Base-by-base conservation (phyloP, 2,797 vertebrate genomes). In the Paedocypris micromegethes region DNA sequence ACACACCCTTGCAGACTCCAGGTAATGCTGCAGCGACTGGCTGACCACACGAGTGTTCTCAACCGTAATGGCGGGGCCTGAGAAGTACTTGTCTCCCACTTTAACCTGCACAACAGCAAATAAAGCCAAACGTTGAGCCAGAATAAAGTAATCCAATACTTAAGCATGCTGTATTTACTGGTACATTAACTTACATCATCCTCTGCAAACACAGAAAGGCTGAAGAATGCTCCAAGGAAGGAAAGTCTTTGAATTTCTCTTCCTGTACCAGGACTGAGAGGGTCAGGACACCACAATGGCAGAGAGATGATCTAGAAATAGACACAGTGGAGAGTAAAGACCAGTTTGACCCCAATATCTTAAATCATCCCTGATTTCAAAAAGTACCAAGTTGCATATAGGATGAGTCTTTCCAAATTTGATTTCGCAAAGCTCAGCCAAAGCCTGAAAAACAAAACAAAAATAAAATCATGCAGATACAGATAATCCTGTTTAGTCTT, bases 41-140 rank as follows among this genome's bases (percentile, higher is more conserved):
- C 95, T 98, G 75, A 98, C 93, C 9, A 98, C 94, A 2, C 95
- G 88, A 0, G 96, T 99, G 87, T 98, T 98, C 84, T 99, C 97
- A 78, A 96, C 89, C 74, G 96, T 97, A 80, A 98, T 96, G 64
- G 97, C 92, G 73, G 97, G 96, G 63, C 97, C 96, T 74, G 97
- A 99, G 90, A 99, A 99, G 86, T 98, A 98, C 77, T 98, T 99
- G 79, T 99, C 96, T 71, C 94, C 95, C 57, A 99, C 94, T 91
- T 93, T 96, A 64, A 87, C 90, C 96, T 99, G 76, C 75, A 72
- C 78, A 76, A 44, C 3, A 72, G 66, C 4, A 66, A 46, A 71
- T 23, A 5, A 2, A 41, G 4, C n/a, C 6, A 57, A 40, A 23
- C 23, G 23, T 23, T 23, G 23, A 23, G 23, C 23, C 23, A 23